These are phyloP conservation scores for Idaea dimidiata DNA, from an alignment of 2,888 invertebrate genomes.

Conservation along the genomic window DNA sequence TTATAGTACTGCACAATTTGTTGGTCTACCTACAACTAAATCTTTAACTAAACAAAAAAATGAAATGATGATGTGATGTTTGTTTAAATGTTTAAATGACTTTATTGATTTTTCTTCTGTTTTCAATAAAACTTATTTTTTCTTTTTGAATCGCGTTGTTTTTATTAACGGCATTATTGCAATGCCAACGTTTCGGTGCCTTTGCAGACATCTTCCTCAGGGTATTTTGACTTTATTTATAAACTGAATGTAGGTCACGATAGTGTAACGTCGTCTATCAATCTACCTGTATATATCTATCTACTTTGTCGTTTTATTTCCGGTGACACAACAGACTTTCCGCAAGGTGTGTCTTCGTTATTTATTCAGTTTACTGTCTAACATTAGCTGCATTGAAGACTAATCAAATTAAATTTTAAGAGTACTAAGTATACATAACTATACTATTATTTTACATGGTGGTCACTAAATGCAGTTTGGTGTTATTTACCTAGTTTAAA, in stretches of 20 bases:
- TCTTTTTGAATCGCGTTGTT: too few species aligned
- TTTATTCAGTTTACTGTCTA: neutral
- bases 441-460: neutral
- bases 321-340: slow-evolving; percentile 10
- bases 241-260: neutral
- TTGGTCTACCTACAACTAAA: too few species aligned
- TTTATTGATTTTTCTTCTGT: too few species aligned
- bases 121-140: too few species aligned
- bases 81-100: too few species aligned
- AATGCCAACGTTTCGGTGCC: too few species aligned
- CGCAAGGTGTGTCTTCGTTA: slow-evolving; percentile 16
- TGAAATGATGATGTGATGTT: too few species aligned
- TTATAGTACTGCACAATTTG: too few species aligned
- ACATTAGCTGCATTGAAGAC: neutral
- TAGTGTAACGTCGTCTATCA: neutral
- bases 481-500: too few species aligned
- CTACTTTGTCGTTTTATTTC: slow-evolving; percentile 16
- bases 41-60: too few species aligned
- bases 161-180: too few species aligned
- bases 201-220: neutral
- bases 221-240: neutral
- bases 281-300: neutral
- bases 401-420: slow-evolving; percentile 9
- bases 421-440: neutral
- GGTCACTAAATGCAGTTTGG: neutral